A percentile compares a stretch with the other conserved stretches of the same genome.
phyloP scores from a whole-genome alignment of 35 echinoderm and acorn worm genomes.

The Apostichopus californicus region DNA sequence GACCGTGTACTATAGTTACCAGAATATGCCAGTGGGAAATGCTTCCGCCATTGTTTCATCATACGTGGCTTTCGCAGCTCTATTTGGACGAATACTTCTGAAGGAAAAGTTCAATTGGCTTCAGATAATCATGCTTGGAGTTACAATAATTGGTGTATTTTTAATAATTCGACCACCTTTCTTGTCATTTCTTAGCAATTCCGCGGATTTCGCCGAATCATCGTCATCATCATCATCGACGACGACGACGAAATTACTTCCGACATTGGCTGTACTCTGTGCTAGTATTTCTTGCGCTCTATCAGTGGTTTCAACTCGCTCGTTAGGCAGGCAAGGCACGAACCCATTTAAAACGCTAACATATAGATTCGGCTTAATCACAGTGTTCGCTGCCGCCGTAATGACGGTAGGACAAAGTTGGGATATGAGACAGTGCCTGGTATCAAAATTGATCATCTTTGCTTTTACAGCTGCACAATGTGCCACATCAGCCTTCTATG shows the following conservation, averaged over 20 bases:
- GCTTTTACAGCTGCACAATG: not conserved
- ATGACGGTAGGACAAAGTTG: not conserved
- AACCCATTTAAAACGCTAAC: not conserved
- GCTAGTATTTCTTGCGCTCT: not conserved
- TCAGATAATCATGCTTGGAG: not conserved
- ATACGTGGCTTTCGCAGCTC: not conserved
- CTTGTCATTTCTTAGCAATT: not conserved
- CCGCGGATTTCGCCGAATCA: not conserved
- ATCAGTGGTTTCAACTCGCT: not conserved
- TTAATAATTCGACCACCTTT: slow-evolving; percentile 5
- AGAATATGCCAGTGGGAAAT: slow-evolving; percentile 19
- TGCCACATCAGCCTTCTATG: not conserved
- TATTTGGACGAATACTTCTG: slow-evolving; percentile 6
- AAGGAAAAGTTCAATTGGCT: slow-evolving; percentile 15
- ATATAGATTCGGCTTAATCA: not conserved
- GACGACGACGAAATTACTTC: not conserved
- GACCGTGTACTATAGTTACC: slow-evolving; percentile 17
- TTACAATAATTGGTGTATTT: slow-evolving; percentile 14
- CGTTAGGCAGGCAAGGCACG: not conserved
- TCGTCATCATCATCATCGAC: not conserved
- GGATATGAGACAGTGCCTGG: not conserved
- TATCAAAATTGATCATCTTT: not conserved
- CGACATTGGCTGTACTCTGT: not conserved
- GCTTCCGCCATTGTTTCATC: not conserved
- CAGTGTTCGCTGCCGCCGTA: not conserved